Evolutionary conservation across 2,113 vertebrate species (phyloP), one percentile per base, ranked within the genome.

Genomic region (Nothoprocta pentlandii): DNA sequence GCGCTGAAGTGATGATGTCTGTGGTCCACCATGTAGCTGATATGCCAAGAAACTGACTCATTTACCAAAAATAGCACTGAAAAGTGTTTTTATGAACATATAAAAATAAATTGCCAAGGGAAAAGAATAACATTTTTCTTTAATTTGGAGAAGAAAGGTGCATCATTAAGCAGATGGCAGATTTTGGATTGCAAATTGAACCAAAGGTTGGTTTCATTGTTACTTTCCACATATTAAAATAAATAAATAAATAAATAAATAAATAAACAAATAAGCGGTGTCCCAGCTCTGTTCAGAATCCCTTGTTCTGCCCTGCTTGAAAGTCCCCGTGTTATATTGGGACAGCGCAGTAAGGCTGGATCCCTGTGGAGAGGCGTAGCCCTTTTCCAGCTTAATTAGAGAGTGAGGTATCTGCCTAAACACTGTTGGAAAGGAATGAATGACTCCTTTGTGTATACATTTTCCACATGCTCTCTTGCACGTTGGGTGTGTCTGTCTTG

Each of bases 391-490:
- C 49, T 84, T 94, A 96, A 94, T 95, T 90, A 90, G 53, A 84
- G 77, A 46, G 62, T 42, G 25, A 56, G n/a, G 53, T 53, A 51
- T 78, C 92, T 95, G 77, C 80, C 71, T 76, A 85, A 79, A 66
- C 75, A 58, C 71, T 81, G 92, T 59, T 6, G 6, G 67, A 92
- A 89, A 85, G 80, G 77, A 85, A 90, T 92, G 94, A 95, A 79
- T 92, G 78, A 67, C 47, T 85, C 80, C 89, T 93, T 92, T 96
- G 91, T 92, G 77, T 42, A 81, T 62, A 80, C 89, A 66, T 93
- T 96, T 93, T 93, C 92, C 92, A 90, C 92, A 84, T 84, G 90
- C 83, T 93, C 94, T 96, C 82, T 82, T 93, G 51, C 86, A 70
- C 26, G 66, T 12, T 89, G 95, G 96, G 96, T 93, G 96, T 95